A percentile compares a stretch with the other conserved stretches of the same genome.
These are phyloP conservation scores for Pseudococcus longispinus DNA, from an alignment of 2,888 invertebrate genomes.

Conservation along the genomic window DNA sequence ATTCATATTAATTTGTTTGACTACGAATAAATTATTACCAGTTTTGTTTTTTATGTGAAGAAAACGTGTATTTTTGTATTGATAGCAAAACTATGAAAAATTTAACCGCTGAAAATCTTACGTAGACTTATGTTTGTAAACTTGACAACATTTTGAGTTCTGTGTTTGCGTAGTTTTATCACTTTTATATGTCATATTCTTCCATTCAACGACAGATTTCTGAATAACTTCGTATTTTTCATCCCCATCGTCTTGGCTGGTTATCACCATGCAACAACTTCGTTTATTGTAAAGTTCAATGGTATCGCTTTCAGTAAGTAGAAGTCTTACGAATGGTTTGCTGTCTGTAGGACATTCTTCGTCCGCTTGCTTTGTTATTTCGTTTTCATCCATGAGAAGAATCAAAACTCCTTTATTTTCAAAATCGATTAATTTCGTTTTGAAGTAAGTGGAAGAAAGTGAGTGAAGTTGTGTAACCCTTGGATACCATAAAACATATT, in stretches of 20 bases:
- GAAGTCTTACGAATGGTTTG: constrained; percentile 31
- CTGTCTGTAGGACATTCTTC: neutral
- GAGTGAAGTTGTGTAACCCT: neutral
- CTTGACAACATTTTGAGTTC: constrained; percentile 6
- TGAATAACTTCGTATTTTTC: neutral
- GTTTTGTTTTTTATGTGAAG: neutral
- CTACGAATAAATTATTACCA: constrained; percentile 9
- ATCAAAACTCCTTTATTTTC: neutral
- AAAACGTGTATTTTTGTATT: neutral
- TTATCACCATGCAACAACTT: neutral
- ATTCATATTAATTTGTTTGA: neutral
- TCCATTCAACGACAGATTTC: neutral
- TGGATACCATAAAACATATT: neutral
- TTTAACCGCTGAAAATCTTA: neutral
- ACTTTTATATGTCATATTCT: constrained; percentile 9
- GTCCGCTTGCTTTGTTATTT: neutral
- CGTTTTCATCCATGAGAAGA: neutral
- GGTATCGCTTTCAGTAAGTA: constrained; percentile 37
- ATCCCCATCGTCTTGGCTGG: neutral
- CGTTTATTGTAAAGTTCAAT: constrained; percentile 9
- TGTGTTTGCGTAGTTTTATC: constrained; percentile 30
- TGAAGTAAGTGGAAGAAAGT: neutral
- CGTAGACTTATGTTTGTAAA: constrained; percentile 42
- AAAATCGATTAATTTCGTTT: neutral
- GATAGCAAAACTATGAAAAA: neutral